Evolutionary conservation across 2,797 vertebrate species (phyloP).

Genomic region (Gallirallus australis): DNA sequence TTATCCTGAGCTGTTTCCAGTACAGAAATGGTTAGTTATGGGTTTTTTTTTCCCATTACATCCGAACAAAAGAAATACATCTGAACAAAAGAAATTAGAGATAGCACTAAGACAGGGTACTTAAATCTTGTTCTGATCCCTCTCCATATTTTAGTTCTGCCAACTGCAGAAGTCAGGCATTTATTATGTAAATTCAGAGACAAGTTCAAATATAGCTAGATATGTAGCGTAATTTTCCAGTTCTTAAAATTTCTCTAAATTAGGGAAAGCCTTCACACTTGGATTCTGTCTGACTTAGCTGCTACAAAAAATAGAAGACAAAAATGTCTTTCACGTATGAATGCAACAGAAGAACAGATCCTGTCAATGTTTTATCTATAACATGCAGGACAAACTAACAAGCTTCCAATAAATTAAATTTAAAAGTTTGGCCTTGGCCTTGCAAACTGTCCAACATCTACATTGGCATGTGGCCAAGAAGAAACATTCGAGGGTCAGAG

Average conservation of each 20-base stretch:
- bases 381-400: not conserved
- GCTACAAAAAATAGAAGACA: constrained; percentile 5
- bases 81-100: constrained; percentile 41
- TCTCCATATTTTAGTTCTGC: constrained; percentile 41
- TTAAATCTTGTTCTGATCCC: constrained; percentile 36
- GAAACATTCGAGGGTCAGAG: not conserved
- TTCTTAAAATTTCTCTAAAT: constrained; percentile 50
- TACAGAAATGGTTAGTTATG: not conserved
- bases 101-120: not conserved
- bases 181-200: constrained; percentile 58
- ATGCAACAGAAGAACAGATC: constrained; percentile 19
- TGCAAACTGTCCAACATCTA: not conserved
- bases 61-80: constrained; percentile 31
- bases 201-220: not conserved
- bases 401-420: constrained; percentile 18
- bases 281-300: constrained; percentile 20
- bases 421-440: not conserved
- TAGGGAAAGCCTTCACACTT: constrained; percentile 41
- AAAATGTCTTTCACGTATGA: constrained; percentile 23
- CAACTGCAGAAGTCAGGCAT: constrained; percentile 32
- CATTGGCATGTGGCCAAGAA: not conserved
- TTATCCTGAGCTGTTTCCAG: not conserved
- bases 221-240: constrained; percentile 35
- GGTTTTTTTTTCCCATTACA: constrained; percentile 11
- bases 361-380: constrained; percentile 3